phyloP scores from a whole-genome alignment of 2,113 vertebrate species.

The Rattus rattus region DNA sequence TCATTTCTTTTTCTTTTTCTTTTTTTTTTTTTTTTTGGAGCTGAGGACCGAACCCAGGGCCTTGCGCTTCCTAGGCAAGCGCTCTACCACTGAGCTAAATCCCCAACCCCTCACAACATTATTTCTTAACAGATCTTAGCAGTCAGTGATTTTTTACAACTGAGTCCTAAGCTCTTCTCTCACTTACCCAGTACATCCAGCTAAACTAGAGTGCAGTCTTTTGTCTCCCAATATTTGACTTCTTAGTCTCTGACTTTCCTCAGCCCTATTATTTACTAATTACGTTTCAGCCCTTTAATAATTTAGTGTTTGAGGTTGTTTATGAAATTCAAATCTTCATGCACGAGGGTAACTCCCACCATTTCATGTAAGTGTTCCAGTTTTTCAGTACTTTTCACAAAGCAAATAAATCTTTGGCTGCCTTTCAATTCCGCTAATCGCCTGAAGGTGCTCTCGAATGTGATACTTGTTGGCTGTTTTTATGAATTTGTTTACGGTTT shows the following conservation, averaged over 20 bases:
- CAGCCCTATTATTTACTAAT: not conserved
- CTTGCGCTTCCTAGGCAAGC: too few species aligned
- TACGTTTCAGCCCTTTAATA: not conserved
- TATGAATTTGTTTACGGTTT: slow-evolving; percentile 51
- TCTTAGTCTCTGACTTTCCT: slow-evolving; percentile 33
- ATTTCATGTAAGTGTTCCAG: not conserved
- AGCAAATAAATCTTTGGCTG: slow-evolving; percentile 44
- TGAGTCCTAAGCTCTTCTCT: not conserved
- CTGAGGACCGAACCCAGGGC: too few species aligned
- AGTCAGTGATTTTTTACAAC: not conserved
- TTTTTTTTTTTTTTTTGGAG: too few species aligned
- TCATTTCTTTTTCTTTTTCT: too few species aligned
- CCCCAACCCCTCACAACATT: too few species aligned
- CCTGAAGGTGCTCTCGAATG: slow-evolving; percentile 14
- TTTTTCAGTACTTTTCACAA: slow-evolving; percentile 37
- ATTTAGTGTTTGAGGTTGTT: slow-evolving; percentile 35
- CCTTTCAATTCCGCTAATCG: slow-evolving; percentile 37
- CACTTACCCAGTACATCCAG: not conserved
- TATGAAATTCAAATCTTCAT: slow-evolving; percentile 25
- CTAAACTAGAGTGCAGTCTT: not conserved
- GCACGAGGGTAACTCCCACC: not conserved
- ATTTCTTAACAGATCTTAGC: too few species aligned
- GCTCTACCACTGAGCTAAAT: too few species aligned
- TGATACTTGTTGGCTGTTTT: slow-evolving; percentile 40
- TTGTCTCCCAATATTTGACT: not conserved